These are phyloP conservation scores for Apeira syringaria DNA, from an alignment of 2,888 invertebrate species.

Conservation along the genomic window DNA sequence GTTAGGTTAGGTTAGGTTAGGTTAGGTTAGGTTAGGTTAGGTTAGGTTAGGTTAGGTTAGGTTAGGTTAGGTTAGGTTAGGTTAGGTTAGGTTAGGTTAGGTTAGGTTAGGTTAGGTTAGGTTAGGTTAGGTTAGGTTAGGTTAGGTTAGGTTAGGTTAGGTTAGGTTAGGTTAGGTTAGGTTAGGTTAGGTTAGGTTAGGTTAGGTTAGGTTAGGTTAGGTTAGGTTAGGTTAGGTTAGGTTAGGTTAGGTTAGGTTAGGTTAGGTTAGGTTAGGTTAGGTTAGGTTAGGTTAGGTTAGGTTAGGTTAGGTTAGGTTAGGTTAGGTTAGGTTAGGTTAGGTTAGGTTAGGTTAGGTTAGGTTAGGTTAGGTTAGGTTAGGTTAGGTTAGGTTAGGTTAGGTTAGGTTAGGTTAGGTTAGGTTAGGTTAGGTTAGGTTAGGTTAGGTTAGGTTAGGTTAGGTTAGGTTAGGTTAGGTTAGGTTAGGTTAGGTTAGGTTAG, in stretches of 20 bases:
- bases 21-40: no score
- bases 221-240: constrained; percentile 21
- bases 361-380: constrained; percentile 13
- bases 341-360: constrained; percentile 14
- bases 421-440: constrained; percentile 12
- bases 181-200: constrained; percentile 24
- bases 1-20: no score
- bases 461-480: constrained; percentile 20
- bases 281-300: constrained; percentile 22
- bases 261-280: constrained; percentile 27
- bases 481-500: no score
- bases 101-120: constrained; percentile 17
- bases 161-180: constrained; percentile 16
- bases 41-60: no score
- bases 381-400: constrained; percentile 14
- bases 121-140: constrained; percentile 18
- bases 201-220: constrained; percentile 27
- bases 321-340: constrained; percentile 22
- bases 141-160: constrained; percentile 20
- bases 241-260: constrained; percentile 23
- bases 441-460: constrained; percentile 9
- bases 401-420: constrained; percentile 21
- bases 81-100: constrained; percentile 13
- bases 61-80: no score
- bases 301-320: constrained; percentile 19